Percentiles rank a stretch among this genome's conserved stretches.
phyloP scores from a whole-genome alignment of 2,113 vertebrate species.

The Eublepharis macularius region DNA sequence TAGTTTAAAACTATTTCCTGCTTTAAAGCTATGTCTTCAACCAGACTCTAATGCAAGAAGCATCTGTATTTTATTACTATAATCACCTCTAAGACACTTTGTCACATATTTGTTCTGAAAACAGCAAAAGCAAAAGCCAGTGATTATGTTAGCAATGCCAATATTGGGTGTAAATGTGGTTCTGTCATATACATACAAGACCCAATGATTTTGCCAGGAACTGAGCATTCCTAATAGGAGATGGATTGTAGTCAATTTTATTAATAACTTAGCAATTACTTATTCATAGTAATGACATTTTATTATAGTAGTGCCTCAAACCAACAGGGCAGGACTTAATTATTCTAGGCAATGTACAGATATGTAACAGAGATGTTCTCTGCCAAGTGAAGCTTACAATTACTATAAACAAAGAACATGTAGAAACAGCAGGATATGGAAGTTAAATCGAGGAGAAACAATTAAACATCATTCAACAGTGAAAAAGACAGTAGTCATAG shows the following conservation, averaged over 20 bases:
- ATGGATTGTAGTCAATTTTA: not conserved
- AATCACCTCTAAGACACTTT: too few species aligned
- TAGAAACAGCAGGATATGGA: conserved; percentile 3
- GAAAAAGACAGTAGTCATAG: not conserved
- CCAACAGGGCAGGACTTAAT: not conserved
- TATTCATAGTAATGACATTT: not conserved
- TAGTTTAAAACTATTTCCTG: too few species aligned
- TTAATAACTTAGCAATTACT: not conserved
- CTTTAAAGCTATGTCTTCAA: too few species aligned
- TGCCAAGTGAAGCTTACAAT: not conserved
- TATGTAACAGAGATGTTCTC: not conserved
- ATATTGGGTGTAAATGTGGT: too few species aligned
- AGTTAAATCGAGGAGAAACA: conserved; percentile 12
- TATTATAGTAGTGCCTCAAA: not conserved
- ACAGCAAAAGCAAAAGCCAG: too few species aligned
- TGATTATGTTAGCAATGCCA: too few species aligned
- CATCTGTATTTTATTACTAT: too few species aligned
- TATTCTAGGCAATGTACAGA: not conserved
- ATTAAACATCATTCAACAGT: not conserved
- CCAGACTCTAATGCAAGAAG: too few species aligned
- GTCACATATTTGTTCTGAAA: too few species aligned
- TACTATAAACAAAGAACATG: not conserved
- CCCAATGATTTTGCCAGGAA: not conserved
- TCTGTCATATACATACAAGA: too few species aligned
- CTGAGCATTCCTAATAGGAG: not conserved